Evolutionary conservation across 2,888 invertebrate species (phyloP).

Genomic region (Argyresthia goedartella): DNA sequence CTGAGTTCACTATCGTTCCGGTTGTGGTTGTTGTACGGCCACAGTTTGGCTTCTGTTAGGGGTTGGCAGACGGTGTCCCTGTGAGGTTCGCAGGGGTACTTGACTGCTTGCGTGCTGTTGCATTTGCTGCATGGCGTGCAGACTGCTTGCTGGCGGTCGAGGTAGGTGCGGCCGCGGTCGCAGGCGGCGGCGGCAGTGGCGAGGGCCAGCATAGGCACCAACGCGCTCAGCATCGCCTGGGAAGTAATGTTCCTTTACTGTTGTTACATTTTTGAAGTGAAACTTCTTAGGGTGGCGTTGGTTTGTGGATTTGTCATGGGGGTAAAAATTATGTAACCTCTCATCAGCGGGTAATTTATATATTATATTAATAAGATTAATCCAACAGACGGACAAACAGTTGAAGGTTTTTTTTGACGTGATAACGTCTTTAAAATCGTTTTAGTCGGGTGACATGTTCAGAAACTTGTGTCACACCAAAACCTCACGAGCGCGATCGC

Average conservation of each 20-base stretch:
- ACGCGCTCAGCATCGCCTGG: constrained; percentile 61
- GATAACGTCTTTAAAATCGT: no score
- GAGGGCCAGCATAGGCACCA: constrained; percentile 49
- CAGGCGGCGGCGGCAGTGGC: constrained; percentile 41
- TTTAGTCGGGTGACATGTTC: no score
- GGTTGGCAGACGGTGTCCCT: constrained; percentile 82
- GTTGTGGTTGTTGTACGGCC: constrained; percentile 18
- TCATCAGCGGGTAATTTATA: no score
- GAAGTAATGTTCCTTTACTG: constrained; percentile 6
- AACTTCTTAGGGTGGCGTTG: not conserved
- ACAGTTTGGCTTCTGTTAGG: constrained; percentile 33
- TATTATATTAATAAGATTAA: no score
- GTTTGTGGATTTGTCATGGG: no score
- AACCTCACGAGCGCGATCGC: no score
- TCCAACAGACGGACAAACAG: no score
- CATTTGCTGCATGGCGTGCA: constrained; percentile 82
- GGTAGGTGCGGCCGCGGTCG: constrained; percentile 75
- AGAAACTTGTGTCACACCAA: no score
- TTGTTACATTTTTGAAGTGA: not conserved
- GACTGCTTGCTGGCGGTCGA: constrained; percentile 74
- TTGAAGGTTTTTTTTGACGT: no score
- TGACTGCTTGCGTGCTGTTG: constrained; percentile 73
- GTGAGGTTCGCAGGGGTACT: constrained; percentile 81
- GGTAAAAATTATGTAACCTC: no score
- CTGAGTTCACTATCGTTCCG: constrained; percentile 31